These are phyloP conservation scores for Monodelphis domestica DNA, from an alignment of 2,797 vertebrate species.

Conservation along the genomic window DNA sequence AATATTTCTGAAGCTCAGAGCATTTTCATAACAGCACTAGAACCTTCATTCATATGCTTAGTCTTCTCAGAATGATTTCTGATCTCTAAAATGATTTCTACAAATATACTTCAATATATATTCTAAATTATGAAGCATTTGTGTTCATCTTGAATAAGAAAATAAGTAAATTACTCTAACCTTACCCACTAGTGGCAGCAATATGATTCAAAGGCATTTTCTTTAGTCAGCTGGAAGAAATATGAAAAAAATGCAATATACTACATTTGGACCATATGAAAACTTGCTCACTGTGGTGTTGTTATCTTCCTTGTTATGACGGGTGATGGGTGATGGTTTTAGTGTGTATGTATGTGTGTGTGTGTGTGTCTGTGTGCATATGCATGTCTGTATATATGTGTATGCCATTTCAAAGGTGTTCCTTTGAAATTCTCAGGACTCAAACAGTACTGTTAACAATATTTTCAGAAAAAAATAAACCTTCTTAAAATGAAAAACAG, in stretches of 20 bases:
- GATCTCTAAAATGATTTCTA: not conserved
- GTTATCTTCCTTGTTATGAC: not conserved
- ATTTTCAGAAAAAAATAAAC: not conserved
- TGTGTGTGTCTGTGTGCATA: not conserved
- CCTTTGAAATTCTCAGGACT: not conserved
- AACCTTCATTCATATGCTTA: not conserved
- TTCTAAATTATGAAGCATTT: not conserved
- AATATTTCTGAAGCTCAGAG: not conserved
- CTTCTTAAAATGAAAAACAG: not conserved
- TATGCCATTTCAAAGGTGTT: too few species aligned
- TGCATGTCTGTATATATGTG: too few species aligned
- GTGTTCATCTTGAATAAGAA: not conserved
- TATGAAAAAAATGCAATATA: not conserved
- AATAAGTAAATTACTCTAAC: not conserved
- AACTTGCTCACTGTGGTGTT: not conserved
- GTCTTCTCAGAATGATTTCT: not conserved
- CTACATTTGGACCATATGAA: not conserved
- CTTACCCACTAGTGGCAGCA: not conserved
- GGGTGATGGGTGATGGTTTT: too few species aligned
- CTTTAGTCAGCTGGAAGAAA: not conserved
- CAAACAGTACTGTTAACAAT: not conserved
- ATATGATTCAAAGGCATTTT: not conserved
- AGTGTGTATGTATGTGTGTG: not conserved
- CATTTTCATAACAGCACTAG: not conserved
- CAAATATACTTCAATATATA: not conserved